phyloP scores from a whole-genome alignment of 2,888 invertebrate species.

The Stictocephala bisonia region DNA sequence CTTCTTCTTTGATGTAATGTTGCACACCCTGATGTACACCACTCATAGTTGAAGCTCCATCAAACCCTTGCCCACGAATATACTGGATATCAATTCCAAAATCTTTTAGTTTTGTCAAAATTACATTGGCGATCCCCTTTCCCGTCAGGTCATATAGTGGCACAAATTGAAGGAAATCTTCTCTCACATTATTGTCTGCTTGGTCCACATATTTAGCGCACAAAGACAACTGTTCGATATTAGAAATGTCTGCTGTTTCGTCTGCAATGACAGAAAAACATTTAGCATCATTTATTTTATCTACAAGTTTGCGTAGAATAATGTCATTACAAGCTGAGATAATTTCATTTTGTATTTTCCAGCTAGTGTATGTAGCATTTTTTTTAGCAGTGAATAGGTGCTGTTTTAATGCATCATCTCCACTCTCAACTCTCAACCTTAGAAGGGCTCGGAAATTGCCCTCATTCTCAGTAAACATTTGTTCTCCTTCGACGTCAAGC shows the following conservation, averaged over 20 bases:
- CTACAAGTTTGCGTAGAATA: not conserved
- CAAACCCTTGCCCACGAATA: conserved; percentile 14
- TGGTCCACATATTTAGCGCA: not conserved
- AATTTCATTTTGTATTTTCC: conserved; percentile 10
- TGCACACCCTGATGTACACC: too few species aligned
- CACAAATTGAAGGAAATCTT: conserved; percentile 14
- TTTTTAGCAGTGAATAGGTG: not conserved
- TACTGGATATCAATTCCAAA: not conserved
- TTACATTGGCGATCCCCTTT: not conserved
- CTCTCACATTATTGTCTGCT: not conserved
- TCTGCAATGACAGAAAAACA: conserved; percentile 32
- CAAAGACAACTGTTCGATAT: conserved; percentile 7
- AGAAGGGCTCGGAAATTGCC: too few species aligned
- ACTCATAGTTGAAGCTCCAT: conserved; percentile 18
- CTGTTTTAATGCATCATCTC: not conserved
- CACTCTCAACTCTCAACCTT: conserved; percentile 1
- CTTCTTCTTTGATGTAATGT: too few species aligned
- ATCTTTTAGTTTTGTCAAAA: conserved; percentile 4
- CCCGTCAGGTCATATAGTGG: conserved; percentile 18
- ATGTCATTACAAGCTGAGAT: conserved; percentile 17
- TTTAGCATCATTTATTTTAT: conserved; percentile 22
- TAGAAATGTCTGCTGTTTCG: conserved; percentile 4
- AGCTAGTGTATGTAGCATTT: not conserved
- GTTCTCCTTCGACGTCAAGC: too few species aligned
- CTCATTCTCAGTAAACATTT: too few species aligned